Evolutionary conservation across 2,888 invertebrate genomes (phyloP), one percentile per base, ranked within the genome.

Genomic region (Sarcophaga subvicina): DNA sequence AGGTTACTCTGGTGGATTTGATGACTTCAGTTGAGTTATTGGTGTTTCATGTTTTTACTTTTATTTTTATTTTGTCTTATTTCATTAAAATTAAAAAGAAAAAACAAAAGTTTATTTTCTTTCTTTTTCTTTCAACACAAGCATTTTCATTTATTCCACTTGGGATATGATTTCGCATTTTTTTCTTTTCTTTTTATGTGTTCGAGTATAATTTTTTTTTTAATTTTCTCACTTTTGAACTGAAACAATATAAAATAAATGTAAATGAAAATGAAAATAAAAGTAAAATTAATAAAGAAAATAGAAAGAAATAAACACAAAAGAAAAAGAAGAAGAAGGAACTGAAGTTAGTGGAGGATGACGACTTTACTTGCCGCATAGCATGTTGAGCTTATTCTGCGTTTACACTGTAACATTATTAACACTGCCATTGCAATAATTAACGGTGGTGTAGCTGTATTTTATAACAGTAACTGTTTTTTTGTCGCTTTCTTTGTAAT

Each of bases 261-360:
- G 1, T 12, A 14, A 69, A 37, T 27, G 4, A 12, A 76, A 66
- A 6, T 47, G 66, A 66, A 54, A 54, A 10, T 17, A 17, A 54
- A 37, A 37, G 8, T 37, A 37, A 54, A 54, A 54, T 14, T 54
- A 49, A 76, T 12, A 71, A 71, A 59, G 25, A 59, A 59, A 62
- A 59, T 27, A 37, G 37, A 37, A 37, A 37, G 37, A 37, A 37
- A 10, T 37, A 64, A 25, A 64, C 17, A 45, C 14, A 8, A 20
- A 59, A 27, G 37, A 25, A n/a, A n/a, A 10, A 17, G 11, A 17
- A 82, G 63, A 37, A 37, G 37, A 80, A 83, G 86, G 86, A 86
- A 86, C 86, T 80, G 63, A 77, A 80, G 0, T 77, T 73, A 66
- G 64, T 80, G 27, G 79, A 86, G 80, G 80, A 54, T 83, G 73